These are phyloP conservation scores for Remorina albescens DNA, from an alignment of 2,797 vertebrate genomes.

Conservation along the genomic window DNA sequence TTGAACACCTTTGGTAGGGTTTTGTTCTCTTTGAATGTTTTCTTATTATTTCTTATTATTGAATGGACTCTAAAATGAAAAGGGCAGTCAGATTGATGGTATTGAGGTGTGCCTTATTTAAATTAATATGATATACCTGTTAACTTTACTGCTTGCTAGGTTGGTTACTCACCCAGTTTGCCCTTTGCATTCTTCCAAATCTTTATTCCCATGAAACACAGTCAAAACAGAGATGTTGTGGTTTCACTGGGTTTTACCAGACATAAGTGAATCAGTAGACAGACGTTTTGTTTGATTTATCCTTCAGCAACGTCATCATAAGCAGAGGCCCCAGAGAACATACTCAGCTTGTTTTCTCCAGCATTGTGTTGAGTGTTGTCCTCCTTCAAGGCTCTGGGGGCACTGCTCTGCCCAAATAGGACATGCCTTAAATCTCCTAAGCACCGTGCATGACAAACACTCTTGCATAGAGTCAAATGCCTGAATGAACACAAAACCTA, in stretches of 20 bases:
- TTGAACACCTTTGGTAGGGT: background rate
- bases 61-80: background rate
- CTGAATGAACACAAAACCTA: conserved; percentile 49
- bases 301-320: conserved; percentile 15
- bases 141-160: background rate
- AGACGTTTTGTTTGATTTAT: conserved; percentile 1
- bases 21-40: background rate
- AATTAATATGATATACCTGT: background rate
- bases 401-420: conserved; percentile 35
- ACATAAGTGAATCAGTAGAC: background rate
- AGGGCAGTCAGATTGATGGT: background rate
- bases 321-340: background rate
- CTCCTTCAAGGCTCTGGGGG: conserved; percentile 10
- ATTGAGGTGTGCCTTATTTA: background rate
- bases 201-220: background rate
- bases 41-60: background rate
- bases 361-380: conserved; percentile 19
- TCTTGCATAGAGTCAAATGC: conserved; percentile 38
- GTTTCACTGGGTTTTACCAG: background rate
- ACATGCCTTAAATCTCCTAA: conserved; percentile 39
- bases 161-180: background rate
- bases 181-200: background rate
- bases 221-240: background rate
- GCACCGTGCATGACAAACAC: conserved; percentile 45
- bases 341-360: conserved; percentile 7